Evolutionary conservation across 2,888 invertebrate genomes (phyloP), one percentile per base, ranked within the genome.

Genomic region (Cephus rjabovi): DNA sequence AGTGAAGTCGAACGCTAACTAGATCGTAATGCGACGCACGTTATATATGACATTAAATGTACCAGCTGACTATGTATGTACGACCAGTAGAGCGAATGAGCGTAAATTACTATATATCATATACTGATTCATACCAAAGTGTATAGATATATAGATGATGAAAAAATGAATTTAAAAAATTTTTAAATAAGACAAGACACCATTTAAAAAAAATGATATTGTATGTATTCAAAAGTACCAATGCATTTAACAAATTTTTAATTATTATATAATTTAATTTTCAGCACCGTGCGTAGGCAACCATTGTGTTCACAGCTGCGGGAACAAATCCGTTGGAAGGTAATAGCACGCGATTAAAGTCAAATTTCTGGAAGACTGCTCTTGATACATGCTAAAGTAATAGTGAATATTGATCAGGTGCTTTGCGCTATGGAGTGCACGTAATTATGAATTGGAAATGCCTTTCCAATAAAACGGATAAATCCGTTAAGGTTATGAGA

Each of bases 341-440:
- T 23, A 40, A 56, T 56, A 82, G 78, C 75, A 75, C 37, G 74
- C 75, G 79, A 81, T 84, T 81, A 74, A 83, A 85, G 80, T 87
- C 85, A 86, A 75, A 85, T 86, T 87, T 87, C 88, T 86, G 88
- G 89, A 89, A 89, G 87, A 89, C 82, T 86, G 87, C 77, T 71
- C 80, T 80, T 77, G 79, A 79, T 34, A 85, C 87, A 86, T 87
- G 86, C 77, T 86, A 86, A 89, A 86, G 78, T 79, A 83, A 84
- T 83, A 75, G 56, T 56, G 86, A 87, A 87, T 86, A 85, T 87
- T 84, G 84, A 88, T 87, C 80, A 84, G 83, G 80, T 86, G 84
- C 84, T 88, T 86, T 83, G 80, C 74, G 78, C 40, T 71, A 30
- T 31, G 30, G 23, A 31, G 30, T 30, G 73, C 31, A 34, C 34